A percentile compares a stretch with the other conserved stretches of the same genome.
These are phyloP conservation scores for Epinephelus moara DNA, from an alignment of 2,113 vertebrate genomes.

Conservation along the genomic window DNA sequence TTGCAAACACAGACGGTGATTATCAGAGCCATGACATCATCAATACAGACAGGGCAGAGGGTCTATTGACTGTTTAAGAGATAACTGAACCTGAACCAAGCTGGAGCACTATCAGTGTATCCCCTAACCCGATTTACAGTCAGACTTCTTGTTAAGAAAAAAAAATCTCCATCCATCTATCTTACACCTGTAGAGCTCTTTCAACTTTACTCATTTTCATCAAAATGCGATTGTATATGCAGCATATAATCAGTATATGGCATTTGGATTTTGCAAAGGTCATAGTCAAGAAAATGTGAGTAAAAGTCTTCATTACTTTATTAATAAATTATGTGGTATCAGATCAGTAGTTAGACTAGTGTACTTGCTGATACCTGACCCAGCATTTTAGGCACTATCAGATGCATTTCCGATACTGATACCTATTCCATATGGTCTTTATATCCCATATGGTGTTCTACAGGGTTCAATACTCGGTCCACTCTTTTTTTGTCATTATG, in stretches of 20 bases:
- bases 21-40: constrained; percentile 76
- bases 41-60: constrained; percentile 62
- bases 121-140: not conserved
- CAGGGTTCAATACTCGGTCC: not conserved
- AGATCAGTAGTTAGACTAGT: too few relatives aligned
- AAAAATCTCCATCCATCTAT: not conserved
- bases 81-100: constrained; percentile 1
- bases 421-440: too few relatives aligned
- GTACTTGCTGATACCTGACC: too few relatives aligned
- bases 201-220: too few relatives aligned
- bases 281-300: not conserved
- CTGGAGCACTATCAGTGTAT: not conserved
- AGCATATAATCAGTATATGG: not conserved
- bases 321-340: too few relatives aligned
- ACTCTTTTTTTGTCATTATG: not conserved
- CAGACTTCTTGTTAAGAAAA: not conserved
- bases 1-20: constrained; percentile 69
- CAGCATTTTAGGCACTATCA: too few relatives aligned
- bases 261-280: not conserved
- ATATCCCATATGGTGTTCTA: not conserved
- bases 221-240: not conserved
- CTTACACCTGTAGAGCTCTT: not conserved
- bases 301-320: not conserved
- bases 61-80: constrained; percentile 27
- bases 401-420: too few relatives aligned